Evolutionary conservation across 2,888 invertebrate genomes (phyloP).

Genomic region (Microdon myrmicae): DNA sequence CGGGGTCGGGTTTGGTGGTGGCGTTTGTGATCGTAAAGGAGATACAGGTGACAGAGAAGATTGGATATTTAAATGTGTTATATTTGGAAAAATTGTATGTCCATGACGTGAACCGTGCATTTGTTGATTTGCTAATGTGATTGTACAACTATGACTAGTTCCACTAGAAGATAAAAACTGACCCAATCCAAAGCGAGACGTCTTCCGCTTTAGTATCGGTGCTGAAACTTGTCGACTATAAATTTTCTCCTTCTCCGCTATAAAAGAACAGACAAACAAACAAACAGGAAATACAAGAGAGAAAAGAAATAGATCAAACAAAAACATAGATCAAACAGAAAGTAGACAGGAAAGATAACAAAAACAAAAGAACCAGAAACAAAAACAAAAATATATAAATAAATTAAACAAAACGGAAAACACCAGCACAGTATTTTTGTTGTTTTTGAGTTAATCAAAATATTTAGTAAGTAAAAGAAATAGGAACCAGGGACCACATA

Average conservation of each 20-base stretch:
- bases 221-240: constrained; percentile 94
- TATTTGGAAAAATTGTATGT: constrained; percentile 46
- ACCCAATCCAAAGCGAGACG: constrained; percentile 90
- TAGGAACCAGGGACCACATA: constrained; percentile 15
- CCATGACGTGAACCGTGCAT: constrained; percentile 59
- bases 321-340: background rate
- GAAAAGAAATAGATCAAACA: background rate
- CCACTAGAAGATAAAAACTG: constrained; percentile 74
- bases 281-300: background rate
- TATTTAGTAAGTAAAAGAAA: too few species aligned
- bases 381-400: background rate
- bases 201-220: constrained; percentile 92
- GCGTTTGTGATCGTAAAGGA: constrained; percentile 41
- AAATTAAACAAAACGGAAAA: background rate
- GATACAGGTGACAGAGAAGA: constrained; percentile 47
- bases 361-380: background rate
- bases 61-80: constrained; percentile 43
- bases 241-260: constrained; percentile 82
- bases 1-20: constrained; percentile 44
- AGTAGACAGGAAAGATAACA: background rate
- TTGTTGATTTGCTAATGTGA: constrained; percentile 59
- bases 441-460: too few species aligned
- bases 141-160: constrained; percentile 62
- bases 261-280: constrained; percentile 8
- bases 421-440: too few species aligned